Conservation (phyloP, 2,797 vertebrate species). For the Eulemur coronatus region DNA sequence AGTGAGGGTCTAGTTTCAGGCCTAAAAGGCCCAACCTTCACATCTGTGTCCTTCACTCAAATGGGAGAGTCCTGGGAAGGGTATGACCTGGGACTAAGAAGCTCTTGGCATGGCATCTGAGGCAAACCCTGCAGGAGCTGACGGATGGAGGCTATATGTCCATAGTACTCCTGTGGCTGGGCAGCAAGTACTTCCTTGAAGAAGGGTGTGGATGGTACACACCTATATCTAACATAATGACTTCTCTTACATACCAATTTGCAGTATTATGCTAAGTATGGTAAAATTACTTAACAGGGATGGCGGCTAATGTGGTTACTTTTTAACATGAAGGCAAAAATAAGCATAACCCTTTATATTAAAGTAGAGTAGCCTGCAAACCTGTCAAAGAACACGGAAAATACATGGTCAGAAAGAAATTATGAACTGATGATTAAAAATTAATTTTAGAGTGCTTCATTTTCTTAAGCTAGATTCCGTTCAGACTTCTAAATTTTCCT, state of each 20-base stretch:
- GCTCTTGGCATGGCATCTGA: not conserved
- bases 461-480: conserved; percentile 66
- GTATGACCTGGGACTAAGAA: not conserved
- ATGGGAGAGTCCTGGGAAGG: not conserved
- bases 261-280: not conserved
- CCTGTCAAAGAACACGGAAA: conserved; percentile 45
- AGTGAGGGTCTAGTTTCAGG: not conserved
- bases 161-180: not conserved
- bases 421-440: conserved; percentile 68
- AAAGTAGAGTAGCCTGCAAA: conserved; percentile 57
- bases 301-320: not conserved
- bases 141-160: not conserved
- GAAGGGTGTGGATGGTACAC: not conserved
- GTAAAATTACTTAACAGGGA: not conserved
- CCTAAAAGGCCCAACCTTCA: not conserved
- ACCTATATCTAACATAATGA: not conserved
- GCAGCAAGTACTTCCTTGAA: not conserved
- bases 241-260: not conserved
- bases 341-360: not conserved
- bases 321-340: conserved; percentile 6
- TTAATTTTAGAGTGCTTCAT: conserved; percentile 53
- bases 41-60: not conserved
- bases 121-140: not conserved
- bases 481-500: conserved; percentile 57
- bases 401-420: conserved; percentile 62